Conservation (phyloP, 1,140 invertebrate species). For the Neodiprion fabricii region DNA sequence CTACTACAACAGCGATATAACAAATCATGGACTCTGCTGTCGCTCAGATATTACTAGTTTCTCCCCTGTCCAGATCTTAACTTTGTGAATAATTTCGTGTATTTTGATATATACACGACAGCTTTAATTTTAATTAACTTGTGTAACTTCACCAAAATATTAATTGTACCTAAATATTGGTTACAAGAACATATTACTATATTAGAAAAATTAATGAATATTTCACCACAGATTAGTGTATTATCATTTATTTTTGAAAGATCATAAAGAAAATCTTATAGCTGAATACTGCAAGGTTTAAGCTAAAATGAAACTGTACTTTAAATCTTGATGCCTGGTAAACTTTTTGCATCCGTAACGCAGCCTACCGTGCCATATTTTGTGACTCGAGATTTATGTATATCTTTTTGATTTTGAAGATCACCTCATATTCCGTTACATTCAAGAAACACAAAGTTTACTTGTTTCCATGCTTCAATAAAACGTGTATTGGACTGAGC, state of each 20-base stretch:
- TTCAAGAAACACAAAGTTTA: neutral
- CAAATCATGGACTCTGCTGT: slow-evolving; percentile 56
- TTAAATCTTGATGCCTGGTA: neutral
- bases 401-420: neutral
- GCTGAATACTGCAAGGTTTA: no score
- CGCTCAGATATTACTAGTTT: slow-evolving; percentile 38
- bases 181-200: no score
- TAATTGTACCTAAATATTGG: no score
- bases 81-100: slow-evolving; percentile 54
- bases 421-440: neutral
- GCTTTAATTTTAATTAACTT: no score
- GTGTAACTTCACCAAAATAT: no score
- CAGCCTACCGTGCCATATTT: slow-evolving; percentile 1
- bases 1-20: slow-evolving; percentile 60
- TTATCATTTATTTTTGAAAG: no score
- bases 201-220: no score
- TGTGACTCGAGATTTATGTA: neutral
- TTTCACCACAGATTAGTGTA: no score
- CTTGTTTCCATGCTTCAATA: neutral
- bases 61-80: slow-evolving; percentile 56
- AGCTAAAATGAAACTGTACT: neutral
- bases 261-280: no score
- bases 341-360: neutral
- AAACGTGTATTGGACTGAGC: no score
- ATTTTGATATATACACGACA: no score